These are phyloP conservation scores for Ditylenchus weischeri DNA, from an alignment of 2,888 invertebrate species.

Conservation along the genomic window DNA sequence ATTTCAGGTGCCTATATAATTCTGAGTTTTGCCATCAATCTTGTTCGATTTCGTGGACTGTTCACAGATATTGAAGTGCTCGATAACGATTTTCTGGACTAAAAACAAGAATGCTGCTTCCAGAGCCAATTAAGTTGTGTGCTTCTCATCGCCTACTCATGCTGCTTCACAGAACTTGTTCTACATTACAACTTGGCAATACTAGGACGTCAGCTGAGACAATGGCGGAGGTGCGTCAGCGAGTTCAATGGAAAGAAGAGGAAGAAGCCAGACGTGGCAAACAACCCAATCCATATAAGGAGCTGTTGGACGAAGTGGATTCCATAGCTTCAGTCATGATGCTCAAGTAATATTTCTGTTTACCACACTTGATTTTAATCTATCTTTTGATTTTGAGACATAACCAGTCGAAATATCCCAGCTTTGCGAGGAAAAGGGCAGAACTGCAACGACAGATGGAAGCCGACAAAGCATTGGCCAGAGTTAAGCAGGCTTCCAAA, in stretches of 20 bases:
- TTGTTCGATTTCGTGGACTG: conserved; percentile 44
- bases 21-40: conserved; percentile 42
- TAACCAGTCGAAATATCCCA: conserved; percentile 17
- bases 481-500: neutral
- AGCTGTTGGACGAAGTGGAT: conserved; percentile 19
- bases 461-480: neutral
- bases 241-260: conserved; percentile 12
- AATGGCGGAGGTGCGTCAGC: conserved; percentile 11
- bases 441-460: conserved; percentile 7
- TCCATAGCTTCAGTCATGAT: conserved; percentile 25
- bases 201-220: neutral
- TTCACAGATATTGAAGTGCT: conserved; percentile 43
- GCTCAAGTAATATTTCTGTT: conserved; percentile 16
- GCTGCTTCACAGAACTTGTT: neutral
- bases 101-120: too few species aligned
- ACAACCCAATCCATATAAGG: conserved; percentile 2
- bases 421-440: neutral
- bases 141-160: neutral
- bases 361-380: neutral
- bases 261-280: conserved; percentile 8
- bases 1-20: conserved; percentile 32
- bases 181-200: neutral
- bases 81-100: conserved; percentile 39
- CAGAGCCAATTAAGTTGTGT: neutral
- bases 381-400: conserved; percentile 22